These are phyloP conservation scores for Mactromeris polynyma DNA, from an alignment of 2,888 invertebrate genomes.

Conservation along the genomic window DNA sequence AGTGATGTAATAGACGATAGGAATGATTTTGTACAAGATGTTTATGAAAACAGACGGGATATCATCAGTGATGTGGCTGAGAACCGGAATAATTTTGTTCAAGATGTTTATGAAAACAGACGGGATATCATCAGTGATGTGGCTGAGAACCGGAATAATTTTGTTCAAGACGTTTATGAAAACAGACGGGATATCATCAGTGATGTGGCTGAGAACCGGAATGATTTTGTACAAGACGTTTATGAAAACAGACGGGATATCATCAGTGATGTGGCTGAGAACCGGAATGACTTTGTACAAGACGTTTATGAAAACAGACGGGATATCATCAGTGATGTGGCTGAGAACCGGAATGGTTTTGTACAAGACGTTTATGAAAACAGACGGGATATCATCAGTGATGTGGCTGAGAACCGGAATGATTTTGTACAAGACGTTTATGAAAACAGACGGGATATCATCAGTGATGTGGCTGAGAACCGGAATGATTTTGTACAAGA, in stretches of 20 bases:
- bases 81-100: not conserved
- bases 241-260: not conserved
- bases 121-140: not conserved
- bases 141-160: not conserved
- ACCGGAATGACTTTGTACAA: not conserved
- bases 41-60: not conserved
- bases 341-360: not conserved
- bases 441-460: constrained; percentile 1
- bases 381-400: not conserved
- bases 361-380: constrained; percentile 10
- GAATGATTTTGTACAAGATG: not conserved
- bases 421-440: not conserved
- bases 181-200: not conserved
- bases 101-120: constrained; percentile 15
- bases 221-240: constrained; percentile 3
- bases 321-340: not conserved
- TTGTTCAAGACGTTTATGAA: constrained; percentile 3
- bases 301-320: constrained; percentile 15
- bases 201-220: not conserved
- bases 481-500: not conserved
- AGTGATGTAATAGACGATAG: constrained; percentile 14
- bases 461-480: not conserved
- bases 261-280: not conserved
- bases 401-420: not conserved
- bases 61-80: not conserved